Base-by-base conservation (phyloP, 2,797 vertebrate species). In the Pseudochaenichthys georgianus region DNA sequence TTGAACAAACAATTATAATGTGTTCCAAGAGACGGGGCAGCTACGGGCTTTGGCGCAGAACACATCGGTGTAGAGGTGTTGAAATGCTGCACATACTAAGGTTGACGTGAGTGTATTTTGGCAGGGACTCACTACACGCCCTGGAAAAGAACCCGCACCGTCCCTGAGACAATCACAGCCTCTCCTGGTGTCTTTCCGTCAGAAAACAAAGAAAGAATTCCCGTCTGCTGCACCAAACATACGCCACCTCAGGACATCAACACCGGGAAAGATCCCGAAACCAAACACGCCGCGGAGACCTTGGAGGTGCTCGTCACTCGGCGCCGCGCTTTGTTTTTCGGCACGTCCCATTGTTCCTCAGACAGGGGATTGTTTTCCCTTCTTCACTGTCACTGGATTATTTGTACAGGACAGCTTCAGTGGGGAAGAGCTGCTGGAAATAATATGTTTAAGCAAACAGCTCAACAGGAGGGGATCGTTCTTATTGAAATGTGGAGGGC, bases 1-100 rank as follows among this genome's bases (percentile, higher is more conserved):
- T 92, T 93, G 92, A 93, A 89, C 92, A 92, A 94, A 94, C 91
- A 90, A 92, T 94, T 92, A 92, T 63, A 86, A 88, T 64, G 81
- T 85, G 76, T 86, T 93, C 85, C 85, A 88, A 71, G 54, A 87
- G 59, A 64, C 54, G 23, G 66, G 64, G 76, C 42, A 59, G 82
- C 75, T 64, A 23, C 75, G 19, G 73, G 59, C 77, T 59, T 75
- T 54, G 45, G 77, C 78, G 62, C 58, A 62, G 70, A 64, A 70
- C 46, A 66, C 17, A 58, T 80, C 76, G 77, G 60, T 15, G 64
- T 13, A 60, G 60, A 68, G 80, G 81, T 63, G 81, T 80, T 85
- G 90, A 91, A 87, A 87, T 19, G 65, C 78, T 38, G 62, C 65
- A 42, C 45, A 85, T 73, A 75, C 75, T 69, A 54, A 41, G 79